Conservation (phyloP, 2,888 invertebrate species). For the Epinotia demarniana region DNA sequence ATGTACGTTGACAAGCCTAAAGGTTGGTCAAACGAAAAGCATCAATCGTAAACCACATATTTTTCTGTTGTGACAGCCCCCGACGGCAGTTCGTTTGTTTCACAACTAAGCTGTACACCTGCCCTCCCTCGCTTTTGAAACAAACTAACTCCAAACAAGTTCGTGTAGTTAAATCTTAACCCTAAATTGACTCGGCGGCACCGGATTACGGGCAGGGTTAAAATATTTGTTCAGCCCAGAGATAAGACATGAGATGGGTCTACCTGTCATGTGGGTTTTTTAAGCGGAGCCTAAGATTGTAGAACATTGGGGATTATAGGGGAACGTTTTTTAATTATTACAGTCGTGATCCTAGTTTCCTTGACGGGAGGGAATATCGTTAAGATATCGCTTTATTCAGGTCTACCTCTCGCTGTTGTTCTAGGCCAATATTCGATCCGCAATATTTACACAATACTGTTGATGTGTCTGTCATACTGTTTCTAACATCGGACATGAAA, state of each 20-base stretch:
- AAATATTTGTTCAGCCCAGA: conserved; percentile 26
- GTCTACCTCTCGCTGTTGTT: too few species aligned
- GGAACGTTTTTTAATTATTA: conserved; percentile 26
- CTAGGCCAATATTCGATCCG: too few species aligned
- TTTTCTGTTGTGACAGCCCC: too few species aligned
- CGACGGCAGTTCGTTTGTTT: too few species aligned
- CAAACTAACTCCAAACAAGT: not conserved
- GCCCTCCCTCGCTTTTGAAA: too few species aligned
- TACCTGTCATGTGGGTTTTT: conserved; percentile 33
- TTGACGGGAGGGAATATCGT: not conserved
- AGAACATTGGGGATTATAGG: conserved; percentile 9
- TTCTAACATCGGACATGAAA: too few species aligned
- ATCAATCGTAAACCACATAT: too few species aligned
- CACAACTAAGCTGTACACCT: not conserved
- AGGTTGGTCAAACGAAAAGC: too few species aligned
- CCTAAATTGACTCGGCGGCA: conserved; percentile 24
- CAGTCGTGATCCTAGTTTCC: not conserved
- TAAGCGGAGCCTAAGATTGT: conserved; percentile 18
- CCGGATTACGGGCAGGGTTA: conserved; percentile 15
- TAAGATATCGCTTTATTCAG: not conserved
- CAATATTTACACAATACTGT: too few species aligned
- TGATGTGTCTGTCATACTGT: too few species aligned
- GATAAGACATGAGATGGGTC: conserved; percentile 30
- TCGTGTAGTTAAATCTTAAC: conserved; percentile 18
- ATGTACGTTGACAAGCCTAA: too few species aligned